These are phyloP conservation scores for Cremastobaeus sp. DNA, from an alignment of 2,888 invertebrate genomes.

Conservation along the genomic window DNA sequence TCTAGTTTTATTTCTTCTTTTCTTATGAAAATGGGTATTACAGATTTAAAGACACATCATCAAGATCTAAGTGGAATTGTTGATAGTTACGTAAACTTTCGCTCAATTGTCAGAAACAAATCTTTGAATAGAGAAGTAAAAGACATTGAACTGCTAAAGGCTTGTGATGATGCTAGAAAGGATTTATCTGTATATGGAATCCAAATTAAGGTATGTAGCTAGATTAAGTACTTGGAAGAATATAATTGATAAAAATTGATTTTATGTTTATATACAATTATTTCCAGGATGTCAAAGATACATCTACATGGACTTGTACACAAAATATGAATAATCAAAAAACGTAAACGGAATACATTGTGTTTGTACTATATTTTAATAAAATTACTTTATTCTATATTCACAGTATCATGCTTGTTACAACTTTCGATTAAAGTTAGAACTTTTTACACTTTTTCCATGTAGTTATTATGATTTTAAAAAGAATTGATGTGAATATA, in stretches of 20 bases:
- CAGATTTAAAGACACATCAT: slow-evolving; percentile 7
- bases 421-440: no score
- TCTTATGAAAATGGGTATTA: slow-evolving; percentile 74
- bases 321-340: slow-evolving; percentile 36
- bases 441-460: no score
- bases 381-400: no score
- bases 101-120: slow-evolving; percentile 81
- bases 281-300: slow-evolving; percentile 67
- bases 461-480: no score
- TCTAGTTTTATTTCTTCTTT: slow-evolving; percentile 80
- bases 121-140: slow-evolving; percentile 79
- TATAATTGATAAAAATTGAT: not conserved
- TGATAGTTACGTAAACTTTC: slow-evolving; percentile 83
- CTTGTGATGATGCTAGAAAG: slow-evolving; percentile 85
- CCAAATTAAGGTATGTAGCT: slow-evolving; percentile 81
- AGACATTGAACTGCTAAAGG: slow-evolving; percentile 81
- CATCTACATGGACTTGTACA: slow-evolving; percentile 66
- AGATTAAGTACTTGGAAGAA: slow-evolving; percentile 4
- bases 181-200: slow-evolving; percentile 83
- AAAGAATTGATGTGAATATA: no score
- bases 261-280: slow-evolving; percentile 21
- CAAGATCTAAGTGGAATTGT: slow-evolving; percentile 79
- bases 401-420: no score
- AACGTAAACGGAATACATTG: not conserved
- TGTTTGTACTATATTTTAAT: slow-evolving; percentile 9